These are phyloP conservation scores for Melanotaenia pygmaea DNA, from an alignment of 2,797 vertebrate genomes.

Conservation along the genomic window DNA sequence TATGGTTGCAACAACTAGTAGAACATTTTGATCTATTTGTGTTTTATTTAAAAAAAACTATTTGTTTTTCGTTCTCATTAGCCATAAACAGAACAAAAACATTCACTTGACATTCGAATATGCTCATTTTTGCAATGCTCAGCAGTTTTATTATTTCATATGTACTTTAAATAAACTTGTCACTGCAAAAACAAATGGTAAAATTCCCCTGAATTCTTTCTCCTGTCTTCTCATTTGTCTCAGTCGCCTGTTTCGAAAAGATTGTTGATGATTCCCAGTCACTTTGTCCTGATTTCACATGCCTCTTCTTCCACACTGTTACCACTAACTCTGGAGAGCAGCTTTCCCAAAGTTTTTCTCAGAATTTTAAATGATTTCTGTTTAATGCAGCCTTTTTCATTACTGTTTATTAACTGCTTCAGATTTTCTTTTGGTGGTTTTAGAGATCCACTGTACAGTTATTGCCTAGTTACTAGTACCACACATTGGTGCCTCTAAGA, in stretches of 20 bases:
- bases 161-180: conserved; percentile 23
- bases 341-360: neutral
- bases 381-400: neutral
- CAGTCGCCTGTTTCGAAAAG: conserved; percentile 24
- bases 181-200: conserved; percentile 32
- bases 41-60: neutral
- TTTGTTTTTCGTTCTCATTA: neutral
- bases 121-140: conserved; percentile 5
- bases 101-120: conserved; percentile 9
- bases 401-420: neutral
- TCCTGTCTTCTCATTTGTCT: conserved; percentile 2
- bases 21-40: neutral
- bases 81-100: conserved; percentile 27
- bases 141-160: neutral
- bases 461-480: neutral
- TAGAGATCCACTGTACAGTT: neutral
- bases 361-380: neutral
- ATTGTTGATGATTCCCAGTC: conserved; percentile 34
- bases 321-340: conserved; percentile 20
- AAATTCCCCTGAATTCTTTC: conserved; percentile 4
- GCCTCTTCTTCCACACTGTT: conserved; percentile 14
- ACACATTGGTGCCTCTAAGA: neutral
- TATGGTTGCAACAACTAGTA: conserved; percentile 6
- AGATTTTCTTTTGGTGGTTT: neutral
- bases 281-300: conserved; percentile 38